Percentiles rank a stretch among this genome's conserved stretches.
These are phyloP conservation scores for Polypterus senegalus DNA, from an alignment of 2,113 vertebrate species.

Conservation along the genomic window DNA sequence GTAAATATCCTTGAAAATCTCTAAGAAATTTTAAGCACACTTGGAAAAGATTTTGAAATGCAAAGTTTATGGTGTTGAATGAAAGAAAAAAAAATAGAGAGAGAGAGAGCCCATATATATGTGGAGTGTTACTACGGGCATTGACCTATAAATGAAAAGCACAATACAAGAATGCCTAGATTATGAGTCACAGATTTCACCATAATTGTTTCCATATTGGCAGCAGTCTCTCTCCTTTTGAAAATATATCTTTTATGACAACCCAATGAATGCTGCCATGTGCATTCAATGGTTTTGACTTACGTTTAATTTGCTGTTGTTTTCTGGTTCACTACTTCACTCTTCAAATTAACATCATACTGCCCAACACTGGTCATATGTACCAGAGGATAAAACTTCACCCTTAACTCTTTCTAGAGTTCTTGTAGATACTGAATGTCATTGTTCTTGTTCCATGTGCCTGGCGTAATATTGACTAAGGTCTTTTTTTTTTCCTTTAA, in stretches of 20 bases:
- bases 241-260: conserved; percentile 39
- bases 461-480: no score
- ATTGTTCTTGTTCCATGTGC: no score
- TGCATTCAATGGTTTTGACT: conserved; percentile 41
- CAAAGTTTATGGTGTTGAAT: neutral
- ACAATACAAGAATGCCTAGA: conserved; percentile 43
- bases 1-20: neutral
- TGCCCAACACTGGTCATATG: neutral
- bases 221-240: conserved; percentile 27
- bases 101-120: neutral
- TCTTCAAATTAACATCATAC: conserved; percentile 17
- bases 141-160: conserved; percentile 45
- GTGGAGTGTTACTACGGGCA: conserved; percentile 21
- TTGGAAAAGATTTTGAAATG: neutral
- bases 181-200: conserved; percentile 47
- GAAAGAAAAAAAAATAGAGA: neutral
- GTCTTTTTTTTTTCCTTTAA: no score
- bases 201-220: conserved; percentile 58
- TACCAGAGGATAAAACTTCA: no score
- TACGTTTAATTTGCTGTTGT: conserved; percentile 42
- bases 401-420: no score
- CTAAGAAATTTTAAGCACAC: conserved; percentile 10
- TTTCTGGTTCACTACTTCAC: conserved; percentile 40
- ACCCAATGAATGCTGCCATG: conserved; percentile 40
- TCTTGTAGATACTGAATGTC: no score